A percentile compares a stretch with the other conserved stretches of the same genome.
Conservation (phyloP, 2,888 invertebrate genomes). For the Slavum lentiscoides region DNA sequence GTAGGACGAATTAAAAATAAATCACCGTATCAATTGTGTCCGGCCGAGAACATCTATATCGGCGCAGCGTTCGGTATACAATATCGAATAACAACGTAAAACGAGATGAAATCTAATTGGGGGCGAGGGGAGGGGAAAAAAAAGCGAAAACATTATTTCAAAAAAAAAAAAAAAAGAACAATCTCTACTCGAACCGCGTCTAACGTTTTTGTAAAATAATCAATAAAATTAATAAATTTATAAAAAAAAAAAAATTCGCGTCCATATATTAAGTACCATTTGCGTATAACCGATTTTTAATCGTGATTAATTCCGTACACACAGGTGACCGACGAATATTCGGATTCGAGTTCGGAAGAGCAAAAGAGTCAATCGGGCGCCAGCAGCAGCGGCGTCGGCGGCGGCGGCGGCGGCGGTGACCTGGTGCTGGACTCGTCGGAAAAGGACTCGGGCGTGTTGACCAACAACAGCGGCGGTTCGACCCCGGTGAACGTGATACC, state of each 20-base stretch:
- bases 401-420: slow-evolving; percentile 20
- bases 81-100: no score
- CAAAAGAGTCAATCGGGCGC: slow-evolving; percentile 56
- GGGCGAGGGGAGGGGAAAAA: no score
- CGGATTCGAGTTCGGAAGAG: slow-evolving; percentile 57
- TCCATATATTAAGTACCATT: no score
- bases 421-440: slow-evolving; percentile 55
- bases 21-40: background rate
- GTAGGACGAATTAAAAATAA: slow-evolving; percentile 36
- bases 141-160: no score
- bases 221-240: no score
- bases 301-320: background rate
- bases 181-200: no score
- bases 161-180: no score
- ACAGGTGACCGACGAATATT: slow-evolving; percentile 57
- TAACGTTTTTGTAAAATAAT: no score
- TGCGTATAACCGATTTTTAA: background rate
- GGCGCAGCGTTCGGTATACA: no score
- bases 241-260: no score
- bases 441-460: slow-evolving; percentile 56
- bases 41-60: background rate
- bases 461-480: slow-evolving; percentile 55
- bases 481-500: slow-evolving; percentile 50
- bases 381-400: slow-evolving; percentile 39
- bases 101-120: no score